Conservation (phyloP, 2,113 vertebrate genomes). For the Rynchops niger region DNA sequence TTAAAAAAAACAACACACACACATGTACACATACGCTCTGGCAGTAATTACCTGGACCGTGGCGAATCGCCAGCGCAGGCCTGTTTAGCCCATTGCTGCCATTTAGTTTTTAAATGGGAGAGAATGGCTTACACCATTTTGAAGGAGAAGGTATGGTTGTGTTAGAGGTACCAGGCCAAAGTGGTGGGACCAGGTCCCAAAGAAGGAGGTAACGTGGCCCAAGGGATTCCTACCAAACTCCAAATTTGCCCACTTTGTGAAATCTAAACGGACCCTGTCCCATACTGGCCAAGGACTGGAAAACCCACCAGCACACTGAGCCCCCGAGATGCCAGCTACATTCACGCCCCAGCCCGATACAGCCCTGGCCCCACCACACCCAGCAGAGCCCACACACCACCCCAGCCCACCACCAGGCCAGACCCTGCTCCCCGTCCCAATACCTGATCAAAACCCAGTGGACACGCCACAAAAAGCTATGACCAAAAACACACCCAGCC, state of each 20-base stretch:
- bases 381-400: neutral
- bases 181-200: neutral
- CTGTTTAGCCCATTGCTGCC: neutral
- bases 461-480: neutral
- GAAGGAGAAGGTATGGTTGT: neutral
- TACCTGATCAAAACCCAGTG: neutral
- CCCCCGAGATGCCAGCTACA: fast-evolving
- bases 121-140: neutral
- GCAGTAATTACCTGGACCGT: neutral
- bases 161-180: neutral
- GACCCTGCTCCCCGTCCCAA: neutral
- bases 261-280: neutral
- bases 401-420: neutral
- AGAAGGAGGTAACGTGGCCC: neutral
- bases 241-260: neutral
- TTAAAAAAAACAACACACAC: slow-evolving; percentile 2
- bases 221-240: neutral
- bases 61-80: neutral
- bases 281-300: neutral
- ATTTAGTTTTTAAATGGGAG: neutral
- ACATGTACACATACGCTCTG: neutral
- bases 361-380: neutral
- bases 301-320: neutral
- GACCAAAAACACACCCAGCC: neutral
- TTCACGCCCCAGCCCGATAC: neutral